Conservation (phyloP, 92 coral and sea anemone species). For the Paragorgia papillata region DNA sequence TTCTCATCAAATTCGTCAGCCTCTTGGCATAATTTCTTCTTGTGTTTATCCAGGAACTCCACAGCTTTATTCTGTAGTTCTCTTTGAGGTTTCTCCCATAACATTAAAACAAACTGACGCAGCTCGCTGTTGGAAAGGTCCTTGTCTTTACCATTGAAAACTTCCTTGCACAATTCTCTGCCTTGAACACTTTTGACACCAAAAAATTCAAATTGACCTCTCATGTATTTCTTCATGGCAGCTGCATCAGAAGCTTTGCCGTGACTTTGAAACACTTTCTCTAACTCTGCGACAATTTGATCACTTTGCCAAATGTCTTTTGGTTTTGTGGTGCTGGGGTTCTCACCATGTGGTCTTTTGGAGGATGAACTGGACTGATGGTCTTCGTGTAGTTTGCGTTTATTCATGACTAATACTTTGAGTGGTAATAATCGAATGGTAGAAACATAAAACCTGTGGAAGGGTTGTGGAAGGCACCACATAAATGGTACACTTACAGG, state of each 20-base stretch:
- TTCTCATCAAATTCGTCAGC: conserved; percentile 72
- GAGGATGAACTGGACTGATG: too few species aligned
- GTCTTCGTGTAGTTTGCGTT: too few species aligned
- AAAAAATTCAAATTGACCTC: conserved; percentile 82
- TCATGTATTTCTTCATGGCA: conserved; percentile 91
- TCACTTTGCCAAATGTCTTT: not conserved
- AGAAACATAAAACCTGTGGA: too few species aligned
- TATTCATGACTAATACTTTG: too few species aligned
- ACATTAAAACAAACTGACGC: conserved; percentile 60
- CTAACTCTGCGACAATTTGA: conserved; percentile 1
- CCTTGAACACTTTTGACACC: conserved; percentile 80
- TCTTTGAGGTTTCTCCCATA: conserved; percentile 87
- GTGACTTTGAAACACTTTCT: conserved; percentile 28
- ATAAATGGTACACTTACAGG: too few species aligned
- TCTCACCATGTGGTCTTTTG: not conserved
- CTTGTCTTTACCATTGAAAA: conserved; percentile 47
- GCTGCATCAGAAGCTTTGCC: conserved; percentile 63
- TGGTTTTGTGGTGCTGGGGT: not conserved
- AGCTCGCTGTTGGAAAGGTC: conserved; percentile 49
- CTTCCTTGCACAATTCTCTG: conserved; percentile 63
- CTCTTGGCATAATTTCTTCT: conserved; percentile 56
- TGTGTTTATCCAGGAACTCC: conserved; percentile 76
- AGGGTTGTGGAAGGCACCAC: too few species aligned
- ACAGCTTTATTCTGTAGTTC: conserved; percentile 81
- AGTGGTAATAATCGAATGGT: too few species aligned